These are phyloP conservation scores for Scomber scombrus DNA, from an alignment of 2,113 vertebrate genomes.

Conservation along the genomic window DNA sequence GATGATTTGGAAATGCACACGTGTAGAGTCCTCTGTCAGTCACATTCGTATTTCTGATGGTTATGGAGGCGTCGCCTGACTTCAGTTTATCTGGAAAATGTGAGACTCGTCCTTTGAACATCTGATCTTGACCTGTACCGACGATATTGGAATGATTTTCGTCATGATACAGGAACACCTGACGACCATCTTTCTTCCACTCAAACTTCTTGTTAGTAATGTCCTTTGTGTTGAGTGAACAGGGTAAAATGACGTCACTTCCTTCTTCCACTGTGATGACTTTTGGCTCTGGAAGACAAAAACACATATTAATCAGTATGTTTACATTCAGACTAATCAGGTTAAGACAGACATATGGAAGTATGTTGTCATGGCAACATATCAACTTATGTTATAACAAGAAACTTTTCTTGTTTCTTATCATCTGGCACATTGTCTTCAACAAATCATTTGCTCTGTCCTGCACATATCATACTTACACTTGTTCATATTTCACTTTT, in stretches of 20 bases:
- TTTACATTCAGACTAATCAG: too few relatives aligned
- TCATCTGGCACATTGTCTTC: too few relatives aligned
- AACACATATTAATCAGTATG: too few relatives aligned
- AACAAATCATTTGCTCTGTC: too few relatives aligned
- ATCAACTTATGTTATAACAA: too few relatives aligned
- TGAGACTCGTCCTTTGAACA: too few relatives aligned
- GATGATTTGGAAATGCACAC: background rate
- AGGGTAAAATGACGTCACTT: background rate
- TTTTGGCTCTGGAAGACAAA: background rate
- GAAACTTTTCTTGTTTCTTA: too few relatives aligned
- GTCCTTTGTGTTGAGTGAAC: background rate
- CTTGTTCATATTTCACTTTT: too few relatives aligned
- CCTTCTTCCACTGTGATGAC: background rate
- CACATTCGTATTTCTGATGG: background rate
- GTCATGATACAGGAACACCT: background rate
- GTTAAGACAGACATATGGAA: too few relatives aligned
- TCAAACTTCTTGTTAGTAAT: background rate
- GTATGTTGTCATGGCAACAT: too few relatives aligned
- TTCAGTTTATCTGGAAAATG: background rate
- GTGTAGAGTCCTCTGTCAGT: slow-evolving; percentile 3
- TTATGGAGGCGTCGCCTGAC: slow-evolving; percentile 13
- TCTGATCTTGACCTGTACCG: too few relatives aligned
- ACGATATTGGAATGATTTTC: background rate
- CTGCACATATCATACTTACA: too few relatives aligned
- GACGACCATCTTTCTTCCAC: background rate